Conservation (phyloP, 2,797 vertebrate species). For the Poecilia picta region DNA sequence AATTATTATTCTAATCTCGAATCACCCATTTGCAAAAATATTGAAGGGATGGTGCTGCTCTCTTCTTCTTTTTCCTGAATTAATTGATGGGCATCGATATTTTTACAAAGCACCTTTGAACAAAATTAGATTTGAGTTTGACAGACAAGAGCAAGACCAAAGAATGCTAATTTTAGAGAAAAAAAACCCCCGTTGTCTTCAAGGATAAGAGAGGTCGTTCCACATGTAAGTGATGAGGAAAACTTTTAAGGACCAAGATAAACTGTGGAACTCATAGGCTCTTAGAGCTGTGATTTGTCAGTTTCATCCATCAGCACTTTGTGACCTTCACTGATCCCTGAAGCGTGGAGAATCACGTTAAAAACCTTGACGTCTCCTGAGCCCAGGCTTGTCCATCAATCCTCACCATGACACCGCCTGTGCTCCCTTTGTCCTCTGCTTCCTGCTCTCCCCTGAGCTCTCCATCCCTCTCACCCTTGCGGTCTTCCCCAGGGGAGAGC, state of each 20-base stretch:
- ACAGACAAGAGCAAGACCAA: not conserved
- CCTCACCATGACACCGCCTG: slow-evolving; percentile 35
- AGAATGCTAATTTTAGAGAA: not conserved
- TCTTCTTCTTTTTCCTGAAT: not conserved
- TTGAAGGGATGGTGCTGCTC: not conserved
- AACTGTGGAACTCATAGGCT: slow-evolving; percentile 9
- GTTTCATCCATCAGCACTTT: slow-evolving; percentile 38
- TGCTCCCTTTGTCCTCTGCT: slow-evolving; percentile 30
- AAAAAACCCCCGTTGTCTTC: not conserved
- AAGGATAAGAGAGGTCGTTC: slow-evolving; percentile 7
- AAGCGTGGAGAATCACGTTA: slow-evolving; percentile 64
- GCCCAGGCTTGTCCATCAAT: slow-evolving; percentile 54
- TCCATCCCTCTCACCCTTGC: slow-evolving; percentile 15
- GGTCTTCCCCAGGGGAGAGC: slow-evolving; percentile 20
- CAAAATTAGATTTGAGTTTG: not conserved
- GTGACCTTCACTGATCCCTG: slow-evolving; percentile 56
- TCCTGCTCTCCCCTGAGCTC: slow-evolving; percentile 31
- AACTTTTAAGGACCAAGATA: slow-evolving; percentile 24
- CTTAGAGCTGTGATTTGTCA: slow-evolving; percentile 22
- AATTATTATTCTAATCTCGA: not conserved
- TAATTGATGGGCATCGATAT: not conserved
- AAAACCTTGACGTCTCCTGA: slow-evolving; percentile 48
- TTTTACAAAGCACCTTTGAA: not conserved
- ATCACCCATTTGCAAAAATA: not conserved
- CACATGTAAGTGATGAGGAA: slow-evolving; percentile 5